Evolutionary conservation across 2,888 invertebrate species (phyloP), one percentile per base, ranked within the genome.

Genomic region (Lordiphosa fenestrarum): DNA sequence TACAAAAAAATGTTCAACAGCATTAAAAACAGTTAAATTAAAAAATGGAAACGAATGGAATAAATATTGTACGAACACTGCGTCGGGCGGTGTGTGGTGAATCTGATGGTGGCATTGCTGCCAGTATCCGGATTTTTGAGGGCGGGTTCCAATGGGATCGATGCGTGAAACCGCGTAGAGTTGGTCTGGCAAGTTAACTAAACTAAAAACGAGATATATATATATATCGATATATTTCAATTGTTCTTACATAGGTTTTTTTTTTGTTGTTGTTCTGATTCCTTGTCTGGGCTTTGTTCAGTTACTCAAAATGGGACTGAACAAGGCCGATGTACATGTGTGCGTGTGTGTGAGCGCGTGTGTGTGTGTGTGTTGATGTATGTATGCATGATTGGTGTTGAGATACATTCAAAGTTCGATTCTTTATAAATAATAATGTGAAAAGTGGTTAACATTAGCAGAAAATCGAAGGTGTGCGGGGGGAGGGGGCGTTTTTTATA

Each of bases 111-210:
- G 46, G 33, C 12, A 36, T 35, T 35, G 39, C 12, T 42, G 39
- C 36, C 38, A 41, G 33, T 19, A 19, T 55, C 30, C 9, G 15
- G 30, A 6, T 30, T 21, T 41, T 41, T n/a, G 58, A 46, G 35
- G 55, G 41, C 36, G 53, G 67, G 72, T 63, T 72, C 72, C 72
- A 75, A 59, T 59, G 72, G 54, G 61, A 73, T 60, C 73, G 60
- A 64, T 59, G 65, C 71, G 58, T 63, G 66, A 76, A 82, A 65
- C 50, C 63, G 59, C 59, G 64, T 64, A 47, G 60, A 42, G 21
- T 35, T 50, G 70, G 72, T 76, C 75, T 86, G 86, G 86, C 86
- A 86, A 86, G 87, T 81, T 80, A 75, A 44, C 44, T 44, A 75
- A 81, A 77, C 75, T 82, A 81, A 84, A 83, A 86, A 86, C 85